phyloP scores from a whole-genome alignment of 2,113 vertebrate genomes.

The Equus quagga region DNA sequence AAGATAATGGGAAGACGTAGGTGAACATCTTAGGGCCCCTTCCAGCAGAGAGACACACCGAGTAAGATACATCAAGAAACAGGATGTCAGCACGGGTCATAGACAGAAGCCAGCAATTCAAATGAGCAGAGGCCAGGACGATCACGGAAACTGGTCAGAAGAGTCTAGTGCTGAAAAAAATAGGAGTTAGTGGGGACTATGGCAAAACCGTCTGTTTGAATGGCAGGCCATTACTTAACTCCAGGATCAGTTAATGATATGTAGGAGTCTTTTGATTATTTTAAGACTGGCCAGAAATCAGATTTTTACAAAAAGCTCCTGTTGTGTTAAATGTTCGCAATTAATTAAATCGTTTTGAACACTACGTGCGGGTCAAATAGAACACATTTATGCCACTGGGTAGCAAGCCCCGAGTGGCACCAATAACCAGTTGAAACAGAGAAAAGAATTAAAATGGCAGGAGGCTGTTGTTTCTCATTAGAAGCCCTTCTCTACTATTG shows the following conservation, averaged over 20 bases:
- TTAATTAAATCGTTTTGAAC: background rate
- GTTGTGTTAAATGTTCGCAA: conserved; percentile 5
- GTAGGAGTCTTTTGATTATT: background rate
- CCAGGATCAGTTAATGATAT: background rate
- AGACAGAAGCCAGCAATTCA: background rate
- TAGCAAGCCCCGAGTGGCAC: background rate
- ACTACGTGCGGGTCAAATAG: background rate
- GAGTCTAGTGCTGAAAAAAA: background rate
- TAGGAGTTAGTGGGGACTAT: rapidly evolving
- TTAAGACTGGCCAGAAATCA: background rate
- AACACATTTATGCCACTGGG: background rate
- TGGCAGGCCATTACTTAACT: background rate
- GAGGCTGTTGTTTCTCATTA: background rate
- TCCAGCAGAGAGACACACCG: background rate
- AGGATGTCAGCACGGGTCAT: background rate
- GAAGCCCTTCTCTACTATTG: background rate
- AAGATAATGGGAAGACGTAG: background rate
- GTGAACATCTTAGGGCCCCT: background rate
- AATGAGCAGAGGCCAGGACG: background rate
- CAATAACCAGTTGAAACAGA: background rate
- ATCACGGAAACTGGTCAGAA: background rate
- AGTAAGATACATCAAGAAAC: background rate
- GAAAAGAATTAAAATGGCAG: background rate
- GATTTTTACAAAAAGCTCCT: background rate
- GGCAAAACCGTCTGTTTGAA: background rate